These are phyloP conservation scores for Lagorchestes hirsutus DNA, from an alignment of 2,797 vertebrate genomes.

Conservation along the genomic window DNA sequence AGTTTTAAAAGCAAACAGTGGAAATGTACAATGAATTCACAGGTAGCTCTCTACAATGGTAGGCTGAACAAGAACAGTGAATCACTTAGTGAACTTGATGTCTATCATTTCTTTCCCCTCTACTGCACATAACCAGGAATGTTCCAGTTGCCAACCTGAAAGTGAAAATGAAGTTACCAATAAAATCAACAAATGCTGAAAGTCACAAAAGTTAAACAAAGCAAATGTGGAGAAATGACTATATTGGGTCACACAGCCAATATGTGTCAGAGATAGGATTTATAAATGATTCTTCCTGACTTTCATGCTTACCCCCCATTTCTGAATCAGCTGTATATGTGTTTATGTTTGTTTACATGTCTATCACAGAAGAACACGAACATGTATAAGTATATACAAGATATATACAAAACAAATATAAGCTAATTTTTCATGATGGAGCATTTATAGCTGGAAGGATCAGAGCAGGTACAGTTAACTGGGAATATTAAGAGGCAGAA, in stretches of 20 bases:
- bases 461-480: neutral
- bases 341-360: neutral
- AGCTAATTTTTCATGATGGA: neutral
- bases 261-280: neutral
- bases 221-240: neutral
- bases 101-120: neutral
- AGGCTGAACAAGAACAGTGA: neutral
- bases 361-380: neutral
- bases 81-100: neutral
- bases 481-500: neutral
- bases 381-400: neutral
- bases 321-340: neutral
- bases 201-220: neutral
- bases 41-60: neutral
- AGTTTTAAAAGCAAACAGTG: neutral
- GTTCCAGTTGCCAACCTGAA: neutral
- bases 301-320: neutral
- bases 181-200: neutral
- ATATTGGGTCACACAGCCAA: neutral
- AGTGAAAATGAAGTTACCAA: neutral
- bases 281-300: neutral
- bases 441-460: neutral
- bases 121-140: neutral
- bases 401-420: neutral
- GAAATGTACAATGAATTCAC: neutral